Percentiles rank a stretch among this genome's conserved stretches.
Evolutionary conservation across 2,888 invertebrate species (phyloP).

Genomic region (Neoascia interrupta): DNA sequence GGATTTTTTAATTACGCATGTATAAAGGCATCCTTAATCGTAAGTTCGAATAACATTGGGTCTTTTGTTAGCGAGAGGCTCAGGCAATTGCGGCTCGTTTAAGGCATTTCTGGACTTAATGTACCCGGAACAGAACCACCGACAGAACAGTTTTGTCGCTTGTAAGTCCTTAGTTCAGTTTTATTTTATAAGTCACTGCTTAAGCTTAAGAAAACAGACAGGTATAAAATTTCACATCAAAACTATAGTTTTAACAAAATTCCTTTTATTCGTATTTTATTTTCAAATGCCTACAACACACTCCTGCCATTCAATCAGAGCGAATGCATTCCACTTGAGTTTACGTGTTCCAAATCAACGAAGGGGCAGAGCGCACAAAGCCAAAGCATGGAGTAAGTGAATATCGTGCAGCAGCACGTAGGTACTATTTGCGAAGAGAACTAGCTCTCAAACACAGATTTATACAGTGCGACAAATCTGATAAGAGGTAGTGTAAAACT

Average conservation of each 20-base stretch:
- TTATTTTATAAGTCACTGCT: too few species aligned
- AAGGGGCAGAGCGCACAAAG: constrained; percentile 9
- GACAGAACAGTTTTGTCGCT: too few species aligned
- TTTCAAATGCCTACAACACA: constrained; percentile 24
- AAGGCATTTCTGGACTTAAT: too few species aligned
- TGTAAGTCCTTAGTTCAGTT: too few species aligned
- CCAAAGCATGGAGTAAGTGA: constrained; percentile 19
- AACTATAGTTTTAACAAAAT: not conserved
- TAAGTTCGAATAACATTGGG: too few species aligned
- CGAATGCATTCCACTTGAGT: constrained; percentile 45
- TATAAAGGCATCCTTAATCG: too few species aligned
- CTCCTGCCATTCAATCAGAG: constrained; percentile 37
- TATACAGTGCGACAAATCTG: constrained; percentile 67
- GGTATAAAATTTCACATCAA: not conserved
- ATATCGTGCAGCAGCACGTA: constrained; percentile 53
- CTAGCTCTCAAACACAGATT: constrained; percentile 27
- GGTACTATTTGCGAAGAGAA: constrained; percentile 19
- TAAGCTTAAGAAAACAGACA: too few species aligned
- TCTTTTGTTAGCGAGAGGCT: too few species aligned
- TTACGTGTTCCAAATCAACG: not conserved
- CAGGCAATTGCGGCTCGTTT: too few species aligned
- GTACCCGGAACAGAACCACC: too few species aligned
- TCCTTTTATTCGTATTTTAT: not conserved
- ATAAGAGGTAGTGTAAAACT: constrained; percentile 66
- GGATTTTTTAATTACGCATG: too few species aligned